Conservation (phyloP, 2,888 invertebrate genomes). For the Rosalia funebris region DNA sequence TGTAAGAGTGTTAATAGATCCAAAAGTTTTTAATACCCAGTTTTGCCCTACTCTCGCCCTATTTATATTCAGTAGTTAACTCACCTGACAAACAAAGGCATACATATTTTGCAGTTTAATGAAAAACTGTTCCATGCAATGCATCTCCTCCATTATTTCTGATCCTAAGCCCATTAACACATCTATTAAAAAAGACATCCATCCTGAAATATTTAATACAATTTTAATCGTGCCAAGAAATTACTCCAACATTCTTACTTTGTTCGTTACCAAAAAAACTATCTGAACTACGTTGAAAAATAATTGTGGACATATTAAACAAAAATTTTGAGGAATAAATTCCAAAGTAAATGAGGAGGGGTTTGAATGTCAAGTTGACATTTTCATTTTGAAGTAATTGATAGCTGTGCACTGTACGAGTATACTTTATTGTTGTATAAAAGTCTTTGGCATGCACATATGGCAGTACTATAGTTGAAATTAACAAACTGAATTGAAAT, state of each 20-base stretch:
- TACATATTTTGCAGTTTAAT: slow-evolving; percentile 58
- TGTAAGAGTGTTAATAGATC: no score
- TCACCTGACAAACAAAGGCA: slow-evolving; percentile 59
- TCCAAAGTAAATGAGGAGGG: slow-evolving; percentile 22
- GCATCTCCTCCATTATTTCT: slow-evolving; percentile 53
- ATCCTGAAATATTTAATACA: slow-evolving; percentile 35
- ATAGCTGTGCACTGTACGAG: slow-evolving; percentile 8
- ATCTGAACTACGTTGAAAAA: slow-evolving; percentile 24
- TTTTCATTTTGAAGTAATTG: slow-evolving; percentile 10
- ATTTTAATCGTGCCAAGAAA: slow-evolving; percentile 2
- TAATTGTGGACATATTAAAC: slow-evolving; percentile 43
- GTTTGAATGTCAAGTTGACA: slow-evolving; percentile 20
- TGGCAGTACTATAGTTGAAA: no score
- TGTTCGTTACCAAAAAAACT: slow-evolving; percentile 31
- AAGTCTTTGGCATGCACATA: no score
- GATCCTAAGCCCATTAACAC: slow-evolving; percentile 34
- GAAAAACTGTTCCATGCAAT: slow-evolving; percentile 57
- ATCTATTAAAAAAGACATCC: slow-evolving; percentile 38
- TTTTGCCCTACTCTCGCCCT: not conserved
- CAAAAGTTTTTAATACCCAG: no score
- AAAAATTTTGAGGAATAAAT: slow-evolving; percentile 42
- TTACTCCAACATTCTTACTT: slow-evolving; percentile 26
- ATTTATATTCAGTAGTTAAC: no score
- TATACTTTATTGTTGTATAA: no score
- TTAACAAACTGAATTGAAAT: no score